Evolutionary conservation across 1,140 invertebrate species (phyloP).

Genomic region (Babylonia areolata): DNA sequence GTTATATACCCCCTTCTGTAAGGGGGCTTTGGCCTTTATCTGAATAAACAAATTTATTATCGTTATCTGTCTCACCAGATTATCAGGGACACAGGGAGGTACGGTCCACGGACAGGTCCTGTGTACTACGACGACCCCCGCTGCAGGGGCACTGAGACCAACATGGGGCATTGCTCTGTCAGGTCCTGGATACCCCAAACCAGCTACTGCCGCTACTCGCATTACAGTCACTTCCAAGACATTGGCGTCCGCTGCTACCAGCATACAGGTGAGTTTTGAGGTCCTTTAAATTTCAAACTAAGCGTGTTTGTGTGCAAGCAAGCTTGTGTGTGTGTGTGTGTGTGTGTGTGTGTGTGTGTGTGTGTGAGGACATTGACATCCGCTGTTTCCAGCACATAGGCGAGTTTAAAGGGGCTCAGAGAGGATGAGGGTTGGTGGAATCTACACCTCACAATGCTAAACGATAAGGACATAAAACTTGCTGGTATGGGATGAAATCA

Average conservation of each 20-base stretch:
- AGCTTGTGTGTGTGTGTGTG: too few relatives aligned
- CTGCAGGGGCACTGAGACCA: constrained; percentile 88
- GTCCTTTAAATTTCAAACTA: too few relatives aligned
- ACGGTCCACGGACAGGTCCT: constrained; percentile 42
- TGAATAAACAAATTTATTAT: background rate
- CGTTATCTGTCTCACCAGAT: background rate
- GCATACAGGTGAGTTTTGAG: background rate
- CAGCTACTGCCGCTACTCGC: constrained; percentile 76
- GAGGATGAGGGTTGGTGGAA: too few relatives aligned
- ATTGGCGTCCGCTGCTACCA: background rate
- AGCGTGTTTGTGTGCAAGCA: too few relatives aligned
- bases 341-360: too few relatives aligned
- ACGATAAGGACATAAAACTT: too few relatives aligned
- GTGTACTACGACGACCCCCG: constrained; percentile 93
- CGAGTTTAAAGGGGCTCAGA: too few relatives aligned
- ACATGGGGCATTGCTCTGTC: constrained; percentile 83
- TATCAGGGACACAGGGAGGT: background rate
- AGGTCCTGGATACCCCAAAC: constrained; percentile 88
- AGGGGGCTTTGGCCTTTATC: too few relatives aligned
- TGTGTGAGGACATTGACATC: too few relatives aligned
- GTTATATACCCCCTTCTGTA: background rate
- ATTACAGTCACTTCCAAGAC: constrained; percentile 35
- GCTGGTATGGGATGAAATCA: too few relatives aligned
- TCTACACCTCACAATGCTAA: too few relatives aligned
- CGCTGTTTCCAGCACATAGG: too few relatives aligned